Evolutionary conservation across 1,140 invertebrate genomes (phyloP), one percentile per base, ranked within the genome.

Genomic region (Formica exsecta): DNA sequence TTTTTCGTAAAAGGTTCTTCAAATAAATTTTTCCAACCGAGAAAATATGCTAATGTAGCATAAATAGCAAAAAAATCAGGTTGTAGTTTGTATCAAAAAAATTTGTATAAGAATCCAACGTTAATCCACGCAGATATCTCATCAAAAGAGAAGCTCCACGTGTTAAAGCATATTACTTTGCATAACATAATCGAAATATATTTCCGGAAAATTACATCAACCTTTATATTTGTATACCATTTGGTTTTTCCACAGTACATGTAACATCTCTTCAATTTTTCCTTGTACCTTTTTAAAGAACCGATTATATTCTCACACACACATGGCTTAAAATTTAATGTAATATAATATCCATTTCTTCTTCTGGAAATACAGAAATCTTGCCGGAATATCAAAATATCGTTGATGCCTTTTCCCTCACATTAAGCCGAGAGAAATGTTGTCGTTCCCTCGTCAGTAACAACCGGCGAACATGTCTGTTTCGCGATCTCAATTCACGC

Each of bases 401-500:
- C 32, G 29, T n/a, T 22, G 32, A 16, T 38, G 32, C 51, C 74
- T 36, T 48, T 65, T 66, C 25, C 16, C 48, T 8, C 32, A 41
- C 25, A 38, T 48, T 54, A 54, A 59, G 32, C 13, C 4, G 36
- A 19, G 70, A 54, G 32, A 64, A 64, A 64, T 65, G 19, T 51
- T 59, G 36, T n/a, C n/a, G n/a, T 62, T 62, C 19, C 61, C 54
- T 74, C 79, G 41, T 62, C 79, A 48, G 57, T 83, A 32, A 83
- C 41, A 73, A 81, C 19, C 38, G 79, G 19, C 68, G 19, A 64
- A 85, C 61, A 44, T 77, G 81, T 65, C 44, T 8, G 44, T 77
- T 77, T 13, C 38, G 22, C 61, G 9, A 77, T 65, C 41, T 4
- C 51, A 85, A 85, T 66, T 77, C 59, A 29, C 68, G 73, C 59